Percentiles rank a stretch among this genome's conserved stretches.
phyloP scores from a whole-genome alignment of 2,797 vertebrate species.

The Pantherophis alleghaniensis region DNA sequence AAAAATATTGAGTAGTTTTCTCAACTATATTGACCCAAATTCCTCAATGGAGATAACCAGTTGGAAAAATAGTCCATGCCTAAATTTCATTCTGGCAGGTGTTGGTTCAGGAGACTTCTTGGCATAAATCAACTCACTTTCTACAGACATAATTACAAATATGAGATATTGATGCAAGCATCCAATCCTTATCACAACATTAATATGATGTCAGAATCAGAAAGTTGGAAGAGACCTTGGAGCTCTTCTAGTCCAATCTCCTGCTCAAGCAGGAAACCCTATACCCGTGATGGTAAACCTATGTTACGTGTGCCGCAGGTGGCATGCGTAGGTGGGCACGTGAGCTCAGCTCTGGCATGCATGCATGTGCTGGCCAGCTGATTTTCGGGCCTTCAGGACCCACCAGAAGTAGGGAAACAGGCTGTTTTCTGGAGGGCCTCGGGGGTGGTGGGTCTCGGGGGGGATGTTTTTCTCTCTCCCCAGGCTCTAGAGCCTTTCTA shows the following conservation, averaged over 20 bases:
- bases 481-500: too few relatives aligned
- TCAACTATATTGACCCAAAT: neutral
- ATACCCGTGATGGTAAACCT: neutral
- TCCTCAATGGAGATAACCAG: neutral
- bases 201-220: neutral
- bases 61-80: neutral
- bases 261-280: neutral
- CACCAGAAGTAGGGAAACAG: too few relatives aligned
- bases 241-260: neutral
- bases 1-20: neutral
- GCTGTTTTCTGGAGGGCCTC: too few relatives aligned
- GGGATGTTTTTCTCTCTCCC: too few relatives aligned
- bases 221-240: neutral
- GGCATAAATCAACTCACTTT: neutral
- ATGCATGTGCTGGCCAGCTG: too few relatives aligned
- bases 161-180: neutral
- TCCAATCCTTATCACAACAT: neutral
- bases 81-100: neutral
- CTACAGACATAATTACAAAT: neutral
- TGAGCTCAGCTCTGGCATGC: too few relatives aligned
- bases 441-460: too few relatives aligned
- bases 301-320: too few relatives aligned
- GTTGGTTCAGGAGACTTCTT: neutral
- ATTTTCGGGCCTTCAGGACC: too few relatives aligned
- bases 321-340: too few relatives aligned